phyloP scores from a whole-genome alignment of 2,888 invertebrate species.

The Macrosoma leucophasiata region DNA sequence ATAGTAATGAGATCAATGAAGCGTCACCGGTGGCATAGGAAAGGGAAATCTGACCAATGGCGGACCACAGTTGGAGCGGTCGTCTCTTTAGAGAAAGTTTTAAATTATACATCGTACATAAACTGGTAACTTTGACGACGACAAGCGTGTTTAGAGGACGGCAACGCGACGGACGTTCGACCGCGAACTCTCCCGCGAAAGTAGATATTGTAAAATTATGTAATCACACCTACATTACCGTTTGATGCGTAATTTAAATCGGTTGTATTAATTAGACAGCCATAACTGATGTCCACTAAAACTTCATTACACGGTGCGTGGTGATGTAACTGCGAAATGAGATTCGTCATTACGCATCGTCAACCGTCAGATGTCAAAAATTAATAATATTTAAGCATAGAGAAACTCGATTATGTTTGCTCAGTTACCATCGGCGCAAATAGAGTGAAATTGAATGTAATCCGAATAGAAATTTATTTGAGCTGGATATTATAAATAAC shows the following conservation, averaged over 20 bases:
- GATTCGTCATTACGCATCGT: no score
- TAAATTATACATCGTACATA: constrained; percentile 65
- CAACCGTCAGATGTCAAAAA: no score
- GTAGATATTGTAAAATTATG: constrained; percentile 7
- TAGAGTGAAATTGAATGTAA: no score
- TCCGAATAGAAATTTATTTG: no score
- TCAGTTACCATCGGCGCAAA: no score
- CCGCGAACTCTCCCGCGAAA: constrained; percentile 18
- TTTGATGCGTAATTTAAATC: constrained; percentile 1
- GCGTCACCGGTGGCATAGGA: constrained; percentile 39
- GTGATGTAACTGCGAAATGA: no score
- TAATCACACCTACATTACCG: constrained; percentile 1
- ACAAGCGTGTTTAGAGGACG: constrained; percentile 30
- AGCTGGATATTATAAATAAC: no score
- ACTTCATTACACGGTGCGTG: no score
- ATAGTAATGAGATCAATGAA: constrained; percentile 43
- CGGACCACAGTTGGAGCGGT: constrained; percentile 31
- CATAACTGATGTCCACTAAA: no score
- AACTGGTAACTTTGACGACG: constrained; percentile 56
- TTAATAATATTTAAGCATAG: no score
- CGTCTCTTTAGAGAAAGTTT: constrained; percentile 64
- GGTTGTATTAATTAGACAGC: no score
- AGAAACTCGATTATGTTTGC: no score
- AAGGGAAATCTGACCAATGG: constrained; percentile 56
- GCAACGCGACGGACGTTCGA: constrained; percentile 26